Conservation (phyloP, 2,888 invertebrate species). For the Eulithis prunata region DNA sequence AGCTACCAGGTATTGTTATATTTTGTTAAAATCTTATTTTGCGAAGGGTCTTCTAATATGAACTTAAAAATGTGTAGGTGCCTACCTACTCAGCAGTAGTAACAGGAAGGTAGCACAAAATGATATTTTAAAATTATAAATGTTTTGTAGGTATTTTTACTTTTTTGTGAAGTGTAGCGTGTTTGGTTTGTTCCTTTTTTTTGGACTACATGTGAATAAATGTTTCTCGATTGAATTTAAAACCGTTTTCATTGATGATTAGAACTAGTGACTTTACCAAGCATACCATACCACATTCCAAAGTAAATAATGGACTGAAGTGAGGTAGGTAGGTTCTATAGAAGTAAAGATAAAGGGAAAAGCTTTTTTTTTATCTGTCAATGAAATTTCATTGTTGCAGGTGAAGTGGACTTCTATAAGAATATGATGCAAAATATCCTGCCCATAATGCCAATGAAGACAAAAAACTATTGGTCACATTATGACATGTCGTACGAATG, state of each 20-base stretch:
- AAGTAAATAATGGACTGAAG: constrained; percentile 11
- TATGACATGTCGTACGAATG: constrained; percentile 82
- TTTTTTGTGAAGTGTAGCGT: constrained; percentile 73
- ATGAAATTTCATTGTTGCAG: constrained; percentile 74
- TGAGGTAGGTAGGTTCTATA: constrained; percentile 25
- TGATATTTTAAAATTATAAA: constrained; percentile 42
- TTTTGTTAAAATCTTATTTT: not conserved
- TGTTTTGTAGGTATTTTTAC: constrained; percentile 60
- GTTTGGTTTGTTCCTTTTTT: constrained; percentile 80
- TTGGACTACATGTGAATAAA: constrained; percentile 82
- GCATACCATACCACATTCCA: not conserved
- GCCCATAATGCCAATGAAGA: constrained; percentile 79
- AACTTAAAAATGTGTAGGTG: not conserved
- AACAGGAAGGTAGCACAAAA: constrained; percentile 52
- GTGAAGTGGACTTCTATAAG: constrained; percentile 81
- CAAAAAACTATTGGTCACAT: constrained; percentile 79
- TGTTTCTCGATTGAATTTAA: constrained; percentile 68
- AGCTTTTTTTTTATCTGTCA: constrained; percentile 38
- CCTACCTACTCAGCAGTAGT: not conserved
- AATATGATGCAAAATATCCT: constrained; percentile 79
- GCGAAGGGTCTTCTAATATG: constrained; percentile 8
- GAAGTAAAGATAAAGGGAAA: not conserved
- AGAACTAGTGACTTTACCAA: not conserved
- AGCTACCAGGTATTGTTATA: too few species aligned
- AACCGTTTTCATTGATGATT: constrained; percentile 26